Evolutionary conservation across 2,888 invertebrate genomes (phyloP), one percentile per base, ranked within the genome.

Genomic region (Spodoptera picta): DNA sequence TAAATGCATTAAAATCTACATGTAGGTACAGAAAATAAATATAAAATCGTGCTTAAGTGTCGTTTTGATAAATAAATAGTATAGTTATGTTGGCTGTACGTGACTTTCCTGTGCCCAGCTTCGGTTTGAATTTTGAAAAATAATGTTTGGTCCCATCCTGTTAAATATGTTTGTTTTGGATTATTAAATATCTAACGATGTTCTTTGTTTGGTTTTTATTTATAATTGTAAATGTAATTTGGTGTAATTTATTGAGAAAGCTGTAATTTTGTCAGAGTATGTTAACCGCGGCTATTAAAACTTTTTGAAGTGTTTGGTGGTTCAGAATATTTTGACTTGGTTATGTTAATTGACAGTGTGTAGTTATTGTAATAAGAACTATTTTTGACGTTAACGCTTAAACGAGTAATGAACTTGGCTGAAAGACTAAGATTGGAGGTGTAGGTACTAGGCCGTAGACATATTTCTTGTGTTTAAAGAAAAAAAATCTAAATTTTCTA

Each of bases 11-110:
- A 90, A 88, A 79, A 76, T 59, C 77, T 77, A 77, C 73, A 74
- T 75, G 63, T 66, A 80, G 80, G 80, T 80, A 80, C 82, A 86
- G 65, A 73, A 52, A 72, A 68, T 76, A 77, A 78, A 79, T 68
- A 88, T 52, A 73, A 73, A 80, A 74, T 80, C 90, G 91, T 91
- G 90, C 91, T 88, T 75, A 90, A 90, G 90, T 81, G 83, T 69
- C 82, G 73, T 74, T 79, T 79, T 82, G 74, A 71, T 81, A 83
- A 85, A 88, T 83, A 86, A 84, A 87, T 87, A 87, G 80, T 73
- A 80, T 65, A 64, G 66, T 77, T 66, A 66, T 90, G 83, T 90
- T 87, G 80, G 82, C 84, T 50, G 82, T 81, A 90, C 90, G 90
- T 90, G 90, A 90, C 89, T 85, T 86, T 78, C 60, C 72, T 65